These are phyloP conservation scores for Staurois parvus DNA, from an alignment of 2,797 vertebrate species.

Conservation along the genomic window DNA sequence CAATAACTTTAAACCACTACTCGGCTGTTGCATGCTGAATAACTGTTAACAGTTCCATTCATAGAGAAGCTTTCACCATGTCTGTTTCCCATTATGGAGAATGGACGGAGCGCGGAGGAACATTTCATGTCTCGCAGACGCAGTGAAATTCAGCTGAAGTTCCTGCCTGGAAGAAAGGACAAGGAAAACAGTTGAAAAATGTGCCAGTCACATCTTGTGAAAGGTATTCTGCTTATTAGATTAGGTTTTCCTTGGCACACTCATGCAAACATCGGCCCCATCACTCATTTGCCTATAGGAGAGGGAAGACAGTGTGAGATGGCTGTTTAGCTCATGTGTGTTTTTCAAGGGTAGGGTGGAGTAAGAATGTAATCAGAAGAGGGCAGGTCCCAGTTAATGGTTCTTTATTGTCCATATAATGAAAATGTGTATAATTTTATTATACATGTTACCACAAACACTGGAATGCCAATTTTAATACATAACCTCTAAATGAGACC, in stretches of 20 bases:
- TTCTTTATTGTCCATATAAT: too few relatives aligned
- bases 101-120: background rate
- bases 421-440: too few relatives aligned
- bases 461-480: too few relatives aligned
- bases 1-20: background rate
- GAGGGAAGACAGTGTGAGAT: background rate
- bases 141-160: slow-evolving; percentile 24
- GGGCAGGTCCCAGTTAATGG: too few relatives aligned
- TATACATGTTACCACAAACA: too few relatives aligned
- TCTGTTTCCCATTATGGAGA: background rate
- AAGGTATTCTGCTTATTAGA: slow-evolving; percentile 23
- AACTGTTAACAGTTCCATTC: background rate
- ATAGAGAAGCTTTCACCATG: background rate
- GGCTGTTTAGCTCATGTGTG: background rate
- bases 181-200: slow-evolving; percentile 11
- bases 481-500: too few relatives aligned
- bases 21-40: background rate
- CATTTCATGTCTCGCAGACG: background rate
- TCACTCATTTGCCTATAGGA: background rate
- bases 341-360: background rate
- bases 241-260: slow-evolving; percentile 25
- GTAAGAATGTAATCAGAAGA: too few relatives aligned
- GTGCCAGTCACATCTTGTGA: slow-evolving; percentile 27
- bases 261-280: background rate
- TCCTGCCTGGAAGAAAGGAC: slow-evolving; percentile 12